These are phyloP conservation scores for Rallus crepitans DNA, from an alignment of 2,797 vertebrate genomes.

Conservation along the genomic window DNA sequence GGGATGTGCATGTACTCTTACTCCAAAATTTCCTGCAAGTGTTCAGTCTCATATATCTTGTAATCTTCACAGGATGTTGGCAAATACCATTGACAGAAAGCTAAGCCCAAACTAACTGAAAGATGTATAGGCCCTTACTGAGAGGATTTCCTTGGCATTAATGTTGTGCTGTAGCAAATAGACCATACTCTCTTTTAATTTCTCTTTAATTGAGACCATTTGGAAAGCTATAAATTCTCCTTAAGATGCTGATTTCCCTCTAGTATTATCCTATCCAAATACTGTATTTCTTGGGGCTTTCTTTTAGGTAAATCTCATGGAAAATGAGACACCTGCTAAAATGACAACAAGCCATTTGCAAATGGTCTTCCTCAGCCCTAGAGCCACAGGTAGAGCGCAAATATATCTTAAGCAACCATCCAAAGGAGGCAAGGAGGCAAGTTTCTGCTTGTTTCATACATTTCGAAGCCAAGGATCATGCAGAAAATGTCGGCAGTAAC, in stretches of 20 bases:
- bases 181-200: not conserved
- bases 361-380: conserved; percentile 3
- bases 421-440: not conserved
- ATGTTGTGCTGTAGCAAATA: not conserved
- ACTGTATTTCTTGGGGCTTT: not conserved
- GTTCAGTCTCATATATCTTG: not conserved
- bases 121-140: not conserved
- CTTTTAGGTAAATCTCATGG: not conserved
- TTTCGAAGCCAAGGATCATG: not conserved
- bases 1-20: not conserved
- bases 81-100: not conserved
- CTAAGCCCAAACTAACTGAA: not conserved
- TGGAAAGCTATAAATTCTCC: conserved; percentile 41
- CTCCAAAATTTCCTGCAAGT: not conserved
- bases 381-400: not conserved
- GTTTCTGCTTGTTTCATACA: conserved; percentile 1
- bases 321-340: conserved; percentile 48
- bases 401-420: not conserved
- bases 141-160: conserved; percentile 32
- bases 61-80: not conserved
- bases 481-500: not conserved
- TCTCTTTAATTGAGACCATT: conserved; percentile 21
- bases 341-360: not conserved
- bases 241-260: not conserved
- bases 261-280: not conserved